Evolutionary conservation across 1,140 invertebrate genomes (phyloP).

Genomic region (Prorops nasuta): DNA sequence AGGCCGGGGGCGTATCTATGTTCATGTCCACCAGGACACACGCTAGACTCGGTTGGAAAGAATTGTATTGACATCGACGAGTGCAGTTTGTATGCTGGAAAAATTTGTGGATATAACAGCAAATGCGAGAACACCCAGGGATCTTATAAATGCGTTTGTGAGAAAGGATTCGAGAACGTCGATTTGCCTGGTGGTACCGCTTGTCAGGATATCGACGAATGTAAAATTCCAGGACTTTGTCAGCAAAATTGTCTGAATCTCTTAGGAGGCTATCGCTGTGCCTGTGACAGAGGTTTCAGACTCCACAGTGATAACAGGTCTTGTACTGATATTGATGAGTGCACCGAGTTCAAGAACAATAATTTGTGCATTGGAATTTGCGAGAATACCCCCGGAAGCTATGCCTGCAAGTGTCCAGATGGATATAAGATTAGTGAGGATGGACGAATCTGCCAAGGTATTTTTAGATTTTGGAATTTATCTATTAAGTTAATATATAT

Average conservation of each 20-base stretch:
- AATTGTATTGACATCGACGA: slow-evolving; percentile 67
- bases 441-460: slow-evolving; percentile 73
- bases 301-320: slow-evolving; percentile 73
- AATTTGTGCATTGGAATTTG: slow-evolving; percentile 82
- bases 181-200: slow-evolving; percentile 47
- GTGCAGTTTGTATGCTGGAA: slow-evolving; percentile 54
- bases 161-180: slow-evolving; percentile 68
- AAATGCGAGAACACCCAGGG: slow-evolving; percentile 63
- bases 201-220: slow-evolving; percentile 67
- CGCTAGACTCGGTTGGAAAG: slow-evolving; percentile 23
- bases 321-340: slow-evolving; percentile 87
- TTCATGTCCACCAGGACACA: slow-evolving; percentile 64
- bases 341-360: slow-evolving; percentile 67
- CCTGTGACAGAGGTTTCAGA: slow-evolving; percentile 72
- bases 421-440: slow-evolving; percentile 77
- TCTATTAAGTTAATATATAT: too few relatives aligned
- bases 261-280: slow-evolving; percentile 79
- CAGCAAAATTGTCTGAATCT: slow-evolving; percentile 82
- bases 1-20: slow-evolving; percentile 73
- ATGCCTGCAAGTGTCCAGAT: slow-evolving; percentile 79
- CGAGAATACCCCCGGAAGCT: slow-evolving; percentile 84
- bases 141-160: slow-evolving; percentile 62
- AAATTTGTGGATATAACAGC: slow-evolving; percentile 40
- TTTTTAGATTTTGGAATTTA: background rate
- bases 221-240: slow-evolving; percentile 65